Evolutionary conservation across 1,140 invertebrate species (phyloP).

Genomic region (Heliothis virescens): DNA sequence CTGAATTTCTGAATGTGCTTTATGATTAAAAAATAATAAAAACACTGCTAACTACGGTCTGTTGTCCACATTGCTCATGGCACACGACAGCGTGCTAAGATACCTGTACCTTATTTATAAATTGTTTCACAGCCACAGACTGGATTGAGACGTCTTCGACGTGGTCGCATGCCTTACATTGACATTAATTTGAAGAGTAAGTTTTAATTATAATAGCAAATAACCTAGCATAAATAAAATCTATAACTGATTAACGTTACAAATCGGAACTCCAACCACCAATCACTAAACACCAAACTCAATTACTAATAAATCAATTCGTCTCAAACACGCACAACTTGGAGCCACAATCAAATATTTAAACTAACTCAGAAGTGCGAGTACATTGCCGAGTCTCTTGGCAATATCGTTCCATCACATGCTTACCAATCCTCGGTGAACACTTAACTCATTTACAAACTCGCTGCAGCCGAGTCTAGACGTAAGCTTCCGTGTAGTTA

Average conservation of each 20-base stretch:
- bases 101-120: no score
- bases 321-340: constrained; percentile 17
- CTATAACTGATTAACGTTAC: background rate
- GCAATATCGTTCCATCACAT: background rate
- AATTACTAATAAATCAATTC: constrained; percentile 22
- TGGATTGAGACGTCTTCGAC: no score
- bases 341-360: constrained; percentile 19
- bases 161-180: no score
- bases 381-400: constrained; percentile 11
- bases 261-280: background rate
- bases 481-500: constrained; percentile 51
- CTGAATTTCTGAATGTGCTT: no score
- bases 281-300: constrained; percentile 5
- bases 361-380: constrained; percentile 21
- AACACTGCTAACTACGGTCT: no score
- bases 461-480: constrained; percentile 43
- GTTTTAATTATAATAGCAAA: no score
- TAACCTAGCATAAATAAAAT: no score
- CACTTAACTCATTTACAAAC: constrained; percentile 46
- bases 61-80: no score
- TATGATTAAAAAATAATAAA: no score
- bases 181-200: no score
- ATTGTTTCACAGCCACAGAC: no score
- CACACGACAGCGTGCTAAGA: no score
- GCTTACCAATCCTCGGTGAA: constrained; percentile 1